phyloP scores from a whole-genome alignment of 2,888 invertebrate genomes.

The Epistrophe grossulariae region DNA sequence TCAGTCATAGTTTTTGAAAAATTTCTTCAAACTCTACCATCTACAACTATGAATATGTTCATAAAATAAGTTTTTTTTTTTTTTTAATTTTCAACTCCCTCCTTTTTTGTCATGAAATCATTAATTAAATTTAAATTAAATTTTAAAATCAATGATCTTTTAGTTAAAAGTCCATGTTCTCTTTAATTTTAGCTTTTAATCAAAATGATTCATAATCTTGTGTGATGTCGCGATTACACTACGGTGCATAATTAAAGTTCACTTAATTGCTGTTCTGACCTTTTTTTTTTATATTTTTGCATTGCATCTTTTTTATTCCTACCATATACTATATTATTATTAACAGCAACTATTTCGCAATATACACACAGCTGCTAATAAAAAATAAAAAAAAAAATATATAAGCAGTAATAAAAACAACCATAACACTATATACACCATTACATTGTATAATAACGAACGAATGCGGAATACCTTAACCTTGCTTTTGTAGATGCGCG shows the following conservation, averaged over 20 bases:
- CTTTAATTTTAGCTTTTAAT: slow-evolving; percentile 45
- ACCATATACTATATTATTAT: slow-evolving; percentile 50
- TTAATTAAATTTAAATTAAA: slow-evolving; percentile 12
- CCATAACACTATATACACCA: slow-evolving; percentile 63
- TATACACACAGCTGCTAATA: slow-evolving; percentile 63
- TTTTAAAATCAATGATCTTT: slow-evolving; percentile 3
- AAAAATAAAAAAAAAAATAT: slow-evolving; percentile 32
- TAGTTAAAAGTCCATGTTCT: slow-evolving; percentile 23
- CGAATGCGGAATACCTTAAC: slow-evolving; percentile 69
- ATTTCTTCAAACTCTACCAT: too few species aligned
- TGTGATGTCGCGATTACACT: slow-evolving; percentile 61
- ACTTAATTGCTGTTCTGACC: slow-evolving; percentile 69
- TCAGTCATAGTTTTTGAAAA: too few species aligned
- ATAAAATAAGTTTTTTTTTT: neutral
- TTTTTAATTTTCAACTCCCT: neutral
- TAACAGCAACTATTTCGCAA: slow-evolving; percentile 72
- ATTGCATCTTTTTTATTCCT: slow-evolving; percentile 24
- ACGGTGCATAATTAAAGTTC: slow-evolving; percentile 69
- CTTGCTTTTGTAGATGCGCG: slow-evolving; percentile 63
- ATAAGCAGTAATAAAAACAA: slow-evolving; percentile 66
- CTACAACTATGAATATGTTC: too few species aligned
- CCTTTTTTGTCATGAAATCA: neutral
- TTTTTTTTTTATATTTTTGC: slow-evolving; percentile 23
- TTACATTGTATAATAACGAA: slow-evolving; percentile 63
- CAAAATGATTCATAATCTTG: slow-evolving; percentile 57